Evolutionary conservation across 2,888 invertebrate genomes (phyloP), one percentile per base, ranked within the genome.

Genomic region (Caenorhabditis becei): DNA sequence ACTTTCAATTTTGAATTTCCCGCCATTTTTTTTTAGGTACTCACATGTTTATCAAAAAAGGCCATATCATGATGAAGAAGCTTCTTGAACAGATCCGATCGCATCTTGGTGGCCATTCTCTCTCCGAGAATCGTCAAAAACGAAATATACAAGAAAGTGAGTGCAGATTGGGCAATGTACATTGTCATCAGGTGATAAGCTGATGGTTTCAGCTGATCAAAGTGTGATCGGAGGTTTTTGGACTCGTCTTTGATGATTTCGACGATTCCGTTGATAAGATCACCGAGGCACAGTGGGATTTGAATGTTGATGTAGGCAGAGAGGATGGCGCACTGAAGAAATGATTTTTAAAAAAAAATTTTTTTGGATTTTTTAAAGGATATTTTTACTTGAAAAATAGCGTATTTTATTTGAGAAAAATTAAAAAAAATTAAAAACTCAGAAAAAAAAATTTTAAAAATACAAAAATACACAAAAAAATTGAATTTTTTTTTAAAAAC

Each of bases 131-230:
- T 94, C 0, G 96, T 94, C 47, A 98, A 92, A 78, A 95, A 93
- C 78, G 95, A 94, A 86, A 98, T 97, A 92, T 97, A 98, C 65
- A 94, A 92, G 91, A 96, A 96, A 61, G 97, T 97, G 90, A 96
- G 95, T 23, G 94, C 92, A 16, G 96, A 95, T 95, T 96, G 92
- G 56, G 86, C 77, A 18, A 72, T 41, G 61, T 87, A 87, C 37
- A 83, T 59, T n/a, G 66, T 41, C 28, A 87, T 54, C 10, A 87
- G 74, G 47, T 83, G 80, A 4, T 77, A 16, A 0, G 83, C 87
- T 18, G 80, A 37, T 4, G 86, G 88, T 53, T 87, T 86, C n/a
- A 89, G 67, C 11, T 75, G 70, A 11, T 77, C 69, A 20, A 89
- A 75, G 59, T 84, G 82, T 4, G 70, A 70, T 10, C 69, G 28